Evolutionary conservation across 2,888 invertebrate species (phyloP).

Genomic region (Orthonychiurus folsomi): DNA sequence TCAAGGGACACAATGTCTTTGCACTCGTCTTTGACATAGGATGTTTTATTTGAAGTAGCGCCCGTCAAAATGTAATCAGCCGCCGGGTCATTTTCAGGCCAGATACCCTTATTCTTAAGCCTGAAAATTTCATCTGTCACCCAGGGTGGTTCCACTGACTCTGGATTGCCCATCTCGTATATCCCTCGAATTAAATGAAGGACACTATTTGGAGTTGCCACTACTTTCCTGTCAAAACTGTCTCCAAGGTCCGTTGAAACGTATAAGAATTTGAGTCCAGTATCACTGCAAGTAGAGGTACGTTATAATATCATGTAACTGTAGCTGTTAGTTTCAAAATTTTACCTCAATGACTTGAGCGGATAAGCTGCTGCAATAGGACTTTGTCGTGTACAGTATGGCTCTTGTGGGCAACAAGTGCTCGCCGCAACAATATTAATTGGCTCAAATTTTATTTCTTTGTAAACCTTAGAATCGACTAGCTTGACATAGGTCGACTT

Average conservation of each 20-base stretch:
- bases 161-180: background rate
- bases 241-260: background rate
- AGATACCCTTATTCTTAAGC: background rate
- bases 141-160: background rate
- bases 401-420: background rate
- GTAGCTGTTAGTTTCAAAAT: too few species aligned
- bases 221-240: background rate
- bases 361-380: conserved; percentile 2
- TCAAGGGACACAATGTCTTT: background rate
- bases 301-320: too few species aligned
- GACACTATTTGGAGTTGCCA: background rate
- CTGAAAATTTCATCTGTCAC: background rate
- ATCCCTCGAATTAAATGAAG: background rate
- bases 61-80: background rate
- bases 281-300: too few species aligned
- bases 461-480: background rate
- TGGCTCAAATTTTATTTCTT: background rate
- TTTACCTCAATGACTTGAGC: too few species aligned
- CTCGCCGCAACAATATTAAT: background rate
- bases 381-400: background rate
- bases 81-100: background rate
- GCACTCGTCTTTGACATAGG: background rate
- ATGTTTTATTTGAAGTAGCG: background rate
- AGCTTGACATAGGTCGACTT: background rate
- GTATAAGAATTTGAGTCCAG: background rate